These are phyloP conservation scores for Scotopteryx bipunctaria DNA, from an alignment of 2,888 invertebrate species.

Conservation along the genomic window DNA sequence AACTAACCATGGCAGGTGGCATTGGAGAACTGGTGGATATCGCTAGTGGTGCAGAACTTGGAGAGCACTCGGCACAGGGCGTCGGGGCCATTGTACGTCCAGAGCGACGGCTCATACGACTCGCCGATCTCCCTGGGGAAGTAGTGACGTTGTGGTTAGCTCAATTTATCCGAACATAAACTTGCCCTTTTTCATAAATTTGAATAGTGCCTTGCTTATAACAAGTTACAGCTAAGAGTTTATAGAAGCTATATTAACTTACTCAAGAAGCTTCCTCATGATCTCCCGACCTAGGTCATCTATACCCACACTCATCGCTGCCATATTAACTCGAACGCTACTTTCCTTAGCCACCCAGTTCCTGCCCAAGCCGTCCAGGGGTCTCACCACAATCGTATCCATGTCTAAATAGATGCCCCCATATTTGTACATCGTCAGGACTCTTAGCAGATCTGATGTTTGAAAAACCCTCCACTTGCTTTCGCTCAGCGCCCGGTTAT, in stretches of 20 bases:
- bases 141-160: no score
- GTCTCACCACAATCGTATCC: conserved; percentile 87
- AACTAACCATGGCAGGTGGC: conserved; percentile 21
- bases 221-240: no score
- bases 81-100: background rate
- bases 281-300: background rate
- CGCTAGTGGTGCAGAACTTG: background rate
- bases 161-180: no score
- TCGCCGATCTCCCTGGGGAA: background rate
- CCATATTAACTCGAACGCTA: background rate
- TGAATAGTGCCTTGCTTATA: no score
- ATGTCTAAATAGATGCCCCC: conserved; percentile 91
- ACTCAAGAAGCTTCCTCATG: background rate
- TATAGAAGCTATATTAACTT: no score
- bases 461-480: conserved; percentile 83
- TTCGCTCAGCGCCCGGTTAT: conserved; percentile 72
- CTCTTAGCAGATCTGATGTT: conserved; percentile 86
- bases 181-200: no score
- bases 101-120: background rate
- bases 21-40: background rate
- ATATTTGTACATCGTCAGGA: conserved; percentile 87
- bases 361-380: conserved; percentile 75
- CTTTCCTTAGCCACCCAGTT: conserved; percentile 87
- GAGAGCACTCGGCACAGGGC: background rate
- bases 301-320: background rate